Base-by-base conservation (phyloP, 2,113 vertebrate genomes). In the Lasiurus cinereus region DNA sequence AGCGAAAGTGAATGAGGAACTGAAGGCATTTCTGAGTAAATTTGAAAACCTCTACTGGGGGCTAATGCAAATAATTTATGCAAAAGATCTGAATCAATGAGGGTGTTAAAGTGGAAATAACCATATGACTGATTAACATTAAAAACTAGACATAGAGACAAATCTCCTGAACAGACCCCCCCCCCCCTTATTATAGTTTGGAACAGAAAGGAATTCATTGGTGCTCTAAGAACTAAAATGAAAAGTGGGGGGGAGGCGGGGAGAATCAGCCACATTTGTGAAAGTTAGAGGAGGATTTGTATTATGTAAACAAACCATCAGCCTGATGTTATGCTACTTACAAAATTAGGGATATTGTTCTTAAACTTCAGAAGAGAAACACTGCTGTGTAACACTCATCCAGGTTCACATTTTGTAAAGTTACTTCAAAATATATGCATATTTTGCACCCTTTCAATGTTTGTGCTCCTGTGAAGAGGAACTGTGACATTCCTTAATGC, bases 41-140 rank as follows among this genome's bases (percentile, higher is more conserved):
- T 92, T 83, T 92, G 92, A 96, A 96, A 93, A 88, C 48, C 56
- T 96, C 74, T 92, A 31, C 27, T 21, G 54, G 79, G 43, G 43
- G 56, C 77, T 95, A 95, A 85, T 29, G 6, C 6, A 94, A 66
- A 84, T 85, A 96, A 95, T 83, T 94, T 33, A 83, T 83, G 84
- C 88, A 86, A 93, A 95, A 94, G 80, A 92, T 95, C 77, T 94
- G 50, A 29, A 92, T 86, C 83, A 76, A 50, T 86, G 92, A 54
- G 19, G 43, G 22, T 92, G 62, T 94, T 90, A 84, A 92, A 92
- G 33, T 95, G 54, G 24, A 94, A 82, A 92, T 94, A 85, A 92
- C 69, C 64, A 48, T 91, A 90, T 93, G 92, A 94, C 52, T 96
- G 88, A 96, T 96, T 92, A 96, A 82, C 95, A 97, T 96, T 94